phyloP scores from a whole-genome alignment of 2,888 invertebrate species.

The Conomelus anceps region DNA sequence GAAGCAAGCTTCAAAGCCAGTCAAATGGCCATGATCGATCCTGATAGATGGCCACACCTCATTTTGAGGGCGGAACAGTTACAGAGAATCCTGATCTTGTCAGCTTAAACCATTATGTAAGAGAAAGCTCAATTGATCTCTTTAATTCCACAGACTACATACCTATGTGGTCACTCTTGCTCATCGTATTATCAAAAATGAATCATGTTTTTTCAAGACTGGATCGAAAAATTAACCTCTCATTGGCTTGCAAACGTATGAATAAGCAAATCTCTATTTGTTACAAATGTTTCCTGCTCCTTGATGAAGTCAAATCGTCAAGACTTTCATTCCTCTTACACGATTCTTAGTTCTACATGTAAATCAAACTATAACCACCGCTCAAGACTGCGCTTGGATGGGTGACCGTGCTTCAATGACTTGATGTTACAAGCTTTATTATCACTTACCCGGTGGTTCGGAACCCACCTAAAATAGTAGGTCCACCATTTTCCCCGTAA shows the following conservation, averaged over 20 bases:
- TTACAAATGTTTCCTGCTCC: neutral
- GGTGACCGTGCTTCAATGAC: too few relatives aligned
- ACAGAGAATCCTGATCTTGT: neutral
- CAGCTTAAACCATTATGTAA: neutral
- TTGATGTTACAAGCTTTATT: too few relatives aligned
- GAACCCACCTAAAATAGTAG: too few relatives aligned
- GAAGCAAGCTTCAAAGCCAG: neutral
- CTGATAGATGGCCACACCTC: neutral
- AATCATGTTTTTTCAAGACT: neutral
- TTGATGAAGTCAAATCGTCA: too few relatives aligned
- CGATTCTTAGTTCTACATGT: neutral
- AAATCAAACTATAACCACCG: neutral
- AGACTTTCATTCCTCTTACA: too few relatives aligned
- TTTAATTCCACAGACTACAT: neutral
- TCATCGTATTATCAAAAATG: neutral
- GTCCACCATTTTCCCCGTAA: too few relatives aligned
- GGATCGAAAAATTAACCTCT: neutral
- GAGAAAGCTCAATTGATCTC: neutral
- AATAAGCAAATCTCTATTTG: neutral
- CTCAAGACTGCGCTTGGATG: too few relatives aligned
- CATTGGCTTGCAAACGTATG: neutral
- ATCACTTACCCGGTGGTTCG: too few relatives aligned
- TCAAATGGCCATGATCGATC: neutral
- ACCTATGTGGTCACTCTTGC: neutral
- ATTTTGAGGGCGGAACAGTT: neutral